Conservation (phyloP, 1,140 invertebrate species). For the Heliconius hermathena region DNA sequence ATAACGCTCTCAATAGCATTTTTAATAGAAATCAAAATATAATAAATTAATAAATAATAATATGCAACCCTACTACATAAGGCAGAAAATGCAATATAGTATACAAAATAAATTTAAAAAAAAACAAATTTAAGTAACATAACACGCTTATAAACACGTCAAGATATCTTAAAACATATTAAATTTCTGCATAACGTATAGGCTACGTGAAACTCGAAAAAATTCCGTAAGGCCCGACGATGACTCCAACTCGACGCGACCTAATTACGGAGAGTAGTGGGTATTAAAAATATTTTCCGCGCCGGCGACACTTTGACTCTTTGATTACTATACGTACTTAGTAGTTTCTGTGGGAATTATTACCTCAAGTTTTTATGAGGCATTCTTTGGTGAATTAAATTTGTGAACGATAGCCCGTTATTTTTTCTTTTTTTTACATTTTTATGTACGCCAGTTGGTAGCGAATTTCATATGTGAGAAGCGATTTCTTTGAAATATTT, state of each 20-base stretch:
- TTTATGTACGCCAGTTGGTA: no score
- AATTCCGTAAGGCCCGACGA: constrained; percentile 17
- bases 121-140: background rate
- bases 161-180: constrained; percentile 7
- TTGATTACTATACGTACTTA: constrained; percentile 26
- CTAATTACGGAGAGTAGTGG: constrained; percentile 36
- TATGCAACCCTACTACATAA: no score
- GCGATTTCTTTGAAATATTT: no score
- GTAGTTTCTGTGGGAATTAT: constrained; percentile 13
- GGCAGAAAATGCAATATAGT: no score
- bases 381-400: constrained; percentile 15
- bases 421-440: no score
- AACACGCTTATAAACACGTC: background rate
- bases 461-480: no score
- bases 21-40: no score
- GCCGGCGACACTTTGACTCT: constrained; percentile 31
- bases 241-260: constrained; percentile 31
- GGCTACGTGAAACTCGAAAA: background rate
- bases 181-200: background rate
- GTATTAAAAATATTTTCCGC: constrained; percentile 37
- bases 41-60: no score
- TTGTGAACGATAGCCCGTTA: background rate
- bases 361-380: constrained; percentile 24
- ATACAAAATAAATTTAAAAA: no score
- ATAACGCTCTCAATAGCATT: no score